phyloP scores from a whole-genome alignment of 2,113 vertebrate genomes.

The Xerus inauris region DNA sequence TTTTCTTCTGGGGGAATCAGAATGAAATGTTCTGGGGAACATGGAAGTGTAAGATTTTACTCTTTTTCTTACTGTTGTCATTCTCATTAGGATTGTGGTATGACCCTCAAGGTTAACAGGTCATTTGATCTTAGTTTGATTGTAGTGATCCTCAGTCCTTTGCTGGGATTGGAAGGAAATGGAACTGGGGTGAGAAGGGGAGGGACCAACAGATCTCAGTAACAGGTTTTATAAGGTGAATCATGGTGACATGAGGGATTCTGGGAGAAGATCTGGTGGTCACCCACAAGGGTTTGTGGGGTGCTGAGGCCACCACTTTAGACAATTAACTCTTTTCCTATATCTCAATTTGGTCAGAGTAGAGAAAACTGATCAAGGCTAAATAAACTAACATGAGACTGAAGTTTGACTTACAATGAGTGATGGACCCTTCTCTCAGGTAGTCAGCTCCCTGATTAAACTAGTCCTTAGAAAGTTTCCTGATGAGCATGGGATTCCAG shows the following conservation, averaged over 20 bases:
- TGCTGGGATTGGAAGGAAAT: background rate
- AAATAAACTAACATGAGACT: background rate
- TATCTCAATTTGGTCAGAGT: background rate
- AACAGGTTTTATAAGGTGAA: background rate
- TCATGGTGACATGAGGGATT: background rate
- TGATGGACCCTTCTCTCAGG: background rate
- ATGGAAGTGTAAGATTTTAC: background rate
- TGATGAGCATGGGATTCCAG: background rate
- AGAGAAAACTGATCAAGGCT: background rate
- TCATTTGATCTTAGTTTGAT: background rate
- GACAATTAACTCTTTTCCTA: background rate
- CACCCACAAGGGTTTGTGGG: background rate
- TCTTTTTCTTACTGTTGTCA: background rate
- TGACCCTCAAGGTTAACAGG: background rate
- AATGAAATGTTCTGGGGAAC: background rate
- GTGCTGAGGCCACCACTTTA: background rate
- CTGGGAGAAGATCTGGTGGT: background rate
- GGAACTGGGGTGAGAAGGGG: fast-evolving
- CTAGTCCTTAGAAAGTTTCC: background rate
- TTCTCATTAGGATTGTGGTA: background rate
- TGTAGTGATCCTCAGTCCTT: background rate
- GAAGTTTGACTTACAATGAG: background rate
- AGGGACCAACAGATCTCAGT: background rate
- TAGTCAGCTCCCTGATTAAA: background rate
- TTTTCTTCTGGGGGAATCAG: constrained; percentile 7